phyloP scores from a whole-genome alignment of 1,140 invertebrate genomes.

The Uloborus diversus region DNA sequence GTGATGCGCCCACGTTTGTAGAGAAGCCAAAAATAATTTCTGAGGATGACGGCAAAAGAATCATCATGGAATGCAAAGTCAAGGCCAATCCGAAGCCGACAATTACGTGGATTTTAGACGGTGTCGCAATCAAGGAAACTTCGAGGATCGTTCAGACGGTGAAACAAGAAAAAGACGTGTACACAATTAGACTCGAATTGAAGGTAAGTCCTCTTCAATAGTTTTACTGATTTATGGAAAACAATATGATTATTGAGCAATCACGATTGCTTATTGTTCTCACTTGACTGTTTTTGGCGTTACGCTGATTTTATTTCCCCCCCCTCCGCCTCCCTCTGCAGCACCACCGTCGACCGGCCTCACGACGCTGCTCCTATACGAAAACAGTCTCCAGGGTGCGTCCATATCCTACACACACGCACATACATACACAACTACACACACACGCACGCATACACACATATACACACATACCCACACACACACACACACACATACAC shows the following conservation, averaged over 20 bases:
- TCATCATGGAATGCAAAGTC: constrained; percentile 97
- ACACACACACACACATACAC: background rate
- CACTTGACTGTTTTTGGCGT: too few relatives aligned
- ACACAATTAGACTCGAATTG: constrained; percentile 88
- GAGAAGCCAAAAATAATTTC: constrained; percentile 96
- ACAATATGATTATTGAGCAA: too few relatives aligned
- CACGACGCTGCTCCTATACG: too few relatives aligned
- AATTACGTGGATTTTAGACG: constrained; percentile 91
- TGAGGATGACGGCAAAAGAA: constrained; percentile 92
- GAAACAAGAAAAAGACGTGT: constrained; percentile 79
- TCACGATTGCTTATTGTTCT: too few relatives aligned
- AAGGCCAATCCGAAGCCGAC: constrained; percentile 92
- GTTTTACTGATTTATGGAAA: background rate
- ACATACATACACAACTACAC: background rate
- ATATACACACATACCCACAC: background rate
- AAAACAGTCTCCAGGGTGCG: too few relatives aligned
- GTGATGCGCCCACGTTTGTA: constrained; percentile 95
- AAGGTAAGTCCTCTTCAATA: constrained; percentile 68
- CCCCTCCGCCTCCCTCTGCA: too few relatives aligned
- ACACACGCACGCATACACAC: background rate
- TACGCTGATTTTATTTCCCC: too few relatives aligned
- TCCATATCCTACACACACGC: background rate
- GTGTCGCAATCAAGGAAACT: constrained; percentile 78
- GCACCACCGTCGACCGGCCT: too few relatives aligned
- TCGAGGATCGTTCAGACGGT: constrained; percentile 81